Evolutionary conservation across 2,113 vertebrate species (phyloP), one percentile per base, ranked within the genome.

Genomic region (Blennius ocellaris): DNA sequence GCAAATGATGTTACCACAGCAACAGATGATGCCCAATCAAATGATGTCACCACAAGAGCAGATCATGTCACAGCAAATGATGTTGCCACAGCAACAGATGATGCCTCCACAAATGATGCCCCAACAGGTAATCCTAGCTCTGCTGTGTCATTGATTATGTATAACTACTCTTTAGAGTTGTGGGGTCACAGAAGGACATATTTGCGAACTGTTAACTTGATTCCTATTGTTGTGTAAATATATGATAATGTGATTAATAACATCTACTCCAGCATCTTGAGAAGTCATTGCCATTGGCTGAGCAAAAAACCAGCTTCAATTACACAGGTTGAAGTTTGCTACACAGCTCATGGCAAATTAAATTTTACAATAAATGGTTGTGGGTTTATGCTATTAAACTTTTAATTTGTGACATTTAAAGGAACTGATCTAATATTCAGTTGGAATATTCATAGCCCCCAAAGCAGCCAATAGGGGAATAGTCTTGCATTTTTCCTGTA

Each of bases 81-180:
- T 86, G 48, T 6, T 59, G 37, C 56, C 56, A 11, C 77, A 80
- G 30, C 55, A 75, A 44, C 77, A 73, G 16, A 77, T 75, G n/a
- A 39, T 69, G 47, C 38, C 78, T 9, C 69, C 39, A 11, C 73
- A 73, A 54, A 8, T 78, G 63, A 73, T 80, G 39, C 55, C 73
- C 11, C 71, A 81, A 59, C 89, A 90, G 85, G 87, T 89, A 83
- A 83, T 73, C 65, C 1, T 37, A 66, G 12, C 41, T 71, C 17
- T 50, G 52, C 51, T 73, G 8, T 73, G 11, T 66, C 40, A 69
- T 8, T 69, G 57, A 52, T 43, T 61, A 38, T 80, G 5, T 30
- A 14, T 21, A 49, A 17, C 12, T 6, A 52, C 6, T 48, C 36
- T 41, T 52, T 6, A 55, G 44, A 7, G 4, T 11, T 9, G 21